Evolutionary conservation across 2,113 vertebrate genomes (phyloP).

Genomic region (Excalfactoria chinensis): DNA sequence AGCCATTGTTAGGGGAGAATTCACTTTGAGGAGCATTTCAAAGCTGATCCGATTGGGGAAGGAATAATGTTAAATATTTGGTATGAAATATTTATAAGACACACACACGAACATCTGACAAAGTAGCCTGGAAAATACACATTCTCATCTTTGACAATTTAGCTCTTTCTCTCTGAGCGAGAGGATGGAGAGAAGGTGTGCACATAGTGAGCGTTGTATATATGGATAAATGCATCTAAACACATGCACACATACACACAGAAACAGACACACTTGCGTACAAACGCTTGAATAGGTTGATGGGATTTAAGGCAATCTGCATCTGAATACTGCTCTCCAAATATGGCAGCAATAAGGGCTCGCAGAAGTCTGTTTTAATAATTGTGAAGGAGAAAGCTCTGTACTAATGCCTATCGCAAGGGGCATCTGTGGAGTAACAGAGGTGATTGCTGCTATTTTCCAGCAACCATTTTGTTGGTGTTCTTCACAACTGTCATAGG

Average conservation of each 20-base stretch:
- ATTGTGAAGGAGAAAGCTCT: slow-evolving; percentile 59
- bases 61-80: slow-evolving; percentile 85
- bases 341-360: slow-evolving; percentile 75
- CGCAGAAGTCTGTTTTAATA: slow-evolving; percentile 79
- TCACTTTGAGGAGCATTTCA: slow-evolving; percentile 83
- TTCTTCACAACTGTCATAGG: background rate
- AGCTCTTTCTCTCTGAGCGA: background rate
- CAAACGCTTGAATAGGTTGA: slow-evolving; percentile 77
- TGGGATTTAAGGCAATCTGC: slow-evolving; percentile 92
- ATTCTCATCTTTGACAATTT: slow-evolving; percentile 57
- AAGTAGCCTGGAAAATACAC: slow-evolving; percentile 78
- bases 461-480: slow-evolving; percentile 39
- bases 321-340: slow-evolving; percentile 88
- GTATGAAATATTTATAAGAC: slow-evolving; percentile 89
- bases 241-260: background rate
- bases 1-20: slow-evolving; percentile 84
- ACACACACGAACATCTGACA: slow-evolving; percentile 69
- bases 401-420: background rate
- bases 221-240: slow-evolving; percentile 57
- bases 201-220: background rate
- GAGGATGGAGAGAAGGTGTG: slow-evolving; percentile 26
- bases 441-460: slow-evolving; percentile 22
- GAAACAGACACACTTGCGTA: slow-evolving; percentile 27
- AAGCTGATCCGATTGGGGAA: slow-evolving; percentile 81
- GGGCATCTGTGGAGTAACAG: background rate